Evolutionary conservation across 2,797 vertebrate genomes (phyloP), one percentile per base, ranked within the genome.

Genomic region (Salarias fasciatus): DNA sequence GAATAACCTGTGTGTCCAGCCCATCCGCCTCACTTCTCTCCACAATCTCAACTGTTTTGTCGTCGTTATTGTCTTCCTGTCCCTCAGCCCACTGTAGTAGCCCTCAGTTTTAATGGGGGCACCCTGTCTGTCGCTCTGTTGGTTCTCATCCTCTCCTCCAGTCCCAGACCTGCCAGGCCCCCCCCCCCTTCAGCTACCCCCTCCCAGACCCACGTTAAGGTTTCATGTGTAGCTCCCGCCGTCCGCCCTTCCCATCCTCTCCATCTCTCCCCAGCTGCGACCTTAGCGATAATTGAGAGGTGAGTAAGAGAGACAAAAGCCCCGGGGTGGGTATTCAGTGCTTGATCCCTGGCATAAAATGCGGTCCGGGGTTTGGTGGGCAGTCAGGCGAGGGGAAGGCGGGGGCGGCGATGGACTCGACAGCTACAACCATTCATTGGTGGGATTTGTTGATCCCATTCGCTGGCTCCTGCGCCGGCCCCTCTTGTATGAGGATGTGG

Each of bases 401-500:
- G 37, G 77, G 60, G 72, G 72, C 1, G 35, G 69, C 4, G 24
- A 70, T 31, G 72, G 62, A 84, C 79, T 76, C 24, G 36, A 85
- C 75, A 75, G 72, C 80, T 14, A 56, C 15, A 45, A n/a, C 77
- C 58, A 78, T 77, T 88, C 82, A 86, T 83, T 83, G 79, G 78
- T 63, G 6, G 53, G 72, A 82, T 86, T 86, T 80, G 84, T 83
- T 77, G 72, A 77, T 73, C 70, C 72, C 62, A 46, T 79, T 81
- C 57, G 43, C 45, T 72, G 80, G 82, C 77, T 83, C 47, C 70
- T 60, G 93, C 90, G 86, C 88, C 53, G 58, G 92, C 90, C 91
- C 89, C 90, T 92, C 86, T 88, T 94, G 90, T 92, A 92, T 86
- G 92, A 92, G 92, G 92, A 92, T 85, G 84, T 88, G 88, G 87